These are phyloP conservation scores for Cliona cf. orientalis DNA, from an alignment of 37 sponge, comb jelly and placozoan species.

Conservation along the genomic window DNA sequence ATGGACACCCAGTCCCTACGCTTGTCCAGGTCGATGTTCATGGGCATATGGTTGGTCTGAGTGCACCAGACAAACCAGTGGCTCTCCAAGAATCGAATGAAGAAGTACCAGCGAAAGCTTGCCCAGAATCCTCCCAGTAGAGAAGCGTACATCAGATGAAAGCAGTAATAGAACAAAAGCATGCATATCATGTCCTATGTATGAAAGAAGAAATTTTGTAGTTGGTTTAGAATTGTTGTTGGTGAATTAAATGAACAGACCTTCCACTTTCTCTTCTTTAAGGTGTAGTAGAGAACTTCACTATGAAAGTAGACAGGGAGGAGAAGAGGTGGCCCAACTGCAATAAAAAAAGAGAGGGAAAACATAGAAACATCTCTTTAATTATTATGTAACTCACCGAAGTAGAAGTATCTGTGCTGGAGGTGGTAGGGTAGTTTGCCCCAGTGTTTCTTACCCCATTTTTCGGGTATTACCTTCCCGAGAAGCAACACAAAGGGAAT, in stretches of 20 bases:
- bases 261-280: conserved; percentile 52
- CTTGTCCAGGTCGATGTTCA: conserved; percentile 73
- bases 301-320: conserved; percentile 84
- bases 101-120: conserved; percentile 61
- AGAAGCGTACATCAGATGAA: conserved; percentile 54
- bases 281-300: conserved; percentile 67
- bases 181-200: conserved; percentile 54
- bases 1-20: conserved; percentile 70
- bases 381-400: conserved; percentile 38
- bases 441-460: conserved; percentile 79
- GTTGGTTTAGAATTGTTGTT: background rate
- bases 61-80: conserved; percentile 91
- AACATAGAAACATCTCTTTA: background rate
- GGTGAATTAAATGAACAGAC: conserved; percentile 18
- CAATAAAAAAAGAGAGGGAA: background rate
- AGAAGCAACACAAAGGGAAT: conserved; percentile 72
- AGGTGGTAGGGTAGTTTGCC: conserved; percentile 66
- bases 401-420: conserved; percentile 84
- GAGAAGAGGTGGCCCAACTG: conserved; percentile 82
- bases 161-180: conserved; percentile 39
- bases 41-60: conserved; percentile 84
- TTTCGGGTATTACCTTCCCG: conserved; percentile 76
- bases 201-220: background rate
- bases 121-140: conserved; percentile 79
- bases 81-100: conserved; percentile 80